A percentile compares a stretch with the other conserved stretches of the same genome.
Conservation (phyloP, 2,888 invertebrate genomes). For the Rotaria socialis region DNA sequence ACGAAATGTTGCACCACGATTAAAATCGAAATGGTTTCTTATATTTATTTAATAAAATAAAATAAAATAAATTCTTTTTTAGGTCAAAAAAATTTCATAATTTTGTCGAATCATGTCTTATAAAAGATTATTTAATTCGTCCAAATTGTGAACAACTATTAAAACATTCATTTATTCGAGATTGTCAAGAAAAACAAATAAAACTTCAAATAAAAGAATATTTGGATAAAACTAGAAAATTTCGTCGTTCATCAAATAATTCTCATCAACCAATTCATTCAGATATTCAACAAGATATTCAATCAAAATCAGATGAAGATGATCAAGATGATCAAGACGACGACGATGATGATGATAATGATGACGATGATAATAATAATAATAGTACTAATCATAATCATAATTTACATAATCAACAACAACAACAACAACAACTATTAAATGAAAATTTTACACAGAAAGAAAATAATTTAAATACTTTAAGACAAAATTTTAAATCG, state of each 20-base stretch:
- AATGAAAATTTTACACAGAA: not conserved
- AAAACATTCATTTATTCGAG: conserved; percentile 93
- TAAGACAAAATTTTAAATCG: conserved; percentile 27
- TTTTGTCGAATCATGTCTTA: conserved; percentile 95
- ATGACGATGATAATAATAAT: too few species aligned
- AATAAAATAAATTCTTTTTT: too few species aligned
- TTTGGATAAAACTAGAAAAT: conserved; percentile 72
- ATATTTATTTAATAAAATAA: conserved; percentile 44
- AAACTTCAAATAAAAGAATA: conserved; percentile 97
- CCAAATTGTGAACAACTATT: conserved; percentile 95
- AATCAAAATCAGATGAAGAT: conserved; percentile 46
- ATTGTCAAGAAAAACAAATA: conserved; percentile 80
- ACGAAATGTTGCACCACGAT: conserved; percentile 89
- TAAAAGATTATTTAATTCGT: conserved; percentile 96
- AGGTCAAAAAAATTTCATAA: conserved; percentile 84
- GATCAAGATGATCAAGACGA: conserved; percentile 50
- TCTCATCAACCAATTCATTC: conserved; percentile 40
- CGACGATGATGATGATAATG: conserved; percentile 32
- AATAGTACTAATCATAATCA: not conserved
- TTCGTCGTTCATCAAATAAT: conserved; percentile 48
- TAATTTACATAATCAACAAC: not conserved
- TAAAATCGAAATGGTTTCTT: conserved; percentile 80
- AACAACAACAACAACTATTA: not conserved
- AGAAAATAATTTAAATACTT: conserved; percentile 27
- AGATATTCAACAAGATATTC: conserved; percentile 25